Evolutionary conservation across 1,140 invertebrate species (phyloP).

Genomic region (Ephestia elutella): DNA sequence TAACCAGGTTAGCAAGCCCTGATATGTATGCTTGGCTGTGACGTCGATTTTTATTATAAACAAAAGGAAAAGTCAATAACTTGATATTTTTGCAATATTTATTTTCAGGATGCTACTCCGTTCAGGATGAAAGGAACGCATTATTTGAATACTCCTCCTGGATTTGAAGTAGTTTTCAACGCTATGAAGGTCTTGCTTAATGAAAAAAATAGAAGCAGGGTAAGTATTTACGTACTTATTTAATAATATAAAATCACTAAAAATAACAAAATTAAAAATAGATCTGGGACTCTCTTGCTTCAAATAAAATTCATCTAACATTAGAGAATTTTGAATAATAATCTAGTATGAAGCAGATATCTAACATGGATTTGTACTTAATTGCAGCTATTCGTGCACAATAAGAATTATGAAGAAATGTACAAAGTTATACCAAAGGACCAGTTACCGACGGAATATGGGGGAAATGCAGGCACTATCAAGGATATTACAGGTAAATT

Average conservation of each 20-base stretch:
- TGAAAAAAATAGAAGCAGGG: slow-evolving; percentile 24
- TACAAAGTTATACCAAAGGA: slow-evolving; percentile 54
- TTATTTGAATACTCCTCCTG: slow-evolving; percentile 70
- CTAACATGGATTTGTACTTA: slow-evolving; percentile 8
- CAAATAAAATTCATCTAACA: no score
- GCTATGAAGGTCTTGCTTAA: slow-evolving; percentile 55
- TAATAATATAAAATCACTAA: no score
- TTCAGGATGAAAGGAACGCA: slow-evolving; percentile 74
- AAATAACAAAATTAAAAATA: no score
- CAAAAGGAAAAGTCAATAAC: no score
- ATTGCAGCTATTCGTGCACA: slow-evolving; percentile 54
- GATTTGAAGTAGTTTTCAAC: slow-evolving; percentile 62
- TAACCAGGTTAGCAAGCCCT: no score
- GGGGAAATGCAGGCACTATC: slow-evolving; percentile 51
- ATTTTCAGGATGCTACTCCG: slow-evolving; percentile 72
- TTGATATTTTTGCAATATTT: no score
- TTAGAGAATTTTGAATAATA: no score
- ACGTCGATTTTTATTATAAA: no score
- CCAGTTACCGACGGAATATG: slow-evolving; percentile 64
- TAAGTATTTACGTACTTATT: slow-evolving; percentile 18
- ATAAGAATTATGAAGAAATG: slow-evolving; percentile 50
- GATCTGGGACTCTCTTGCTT: no score
- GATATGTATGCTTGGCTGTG: no score
- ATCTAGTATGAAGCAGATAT: no score
- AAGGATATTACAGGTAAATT: slow-evolving; percentile 53